phyloP scores from a whole-genome alignment of 1,140 invertebrate genomes.

The Acyrthosiphon pisum region DNA sequence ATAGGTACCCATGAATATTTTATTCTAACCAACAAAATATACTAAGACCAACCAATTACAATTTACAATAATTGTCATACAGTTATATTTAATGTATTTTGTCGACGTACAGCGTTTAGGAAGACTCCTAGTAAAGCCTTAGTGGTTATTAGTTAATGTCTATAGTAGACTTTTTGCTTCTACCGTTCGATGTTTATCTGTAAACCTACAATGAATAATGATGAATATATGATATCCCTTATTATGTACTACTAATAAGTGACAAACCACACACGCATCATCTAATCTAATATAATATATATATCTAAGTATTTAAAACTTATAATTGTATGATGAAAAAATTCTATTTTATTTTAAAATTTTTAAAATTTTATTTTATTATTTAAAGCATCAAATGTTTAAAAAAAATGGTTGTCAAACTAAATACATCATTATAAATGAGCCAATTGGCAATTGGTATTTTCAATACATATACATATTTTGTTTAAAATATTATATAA shows the following conservation, averaged over 20 bases:
- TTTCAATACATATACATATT: not conserved
- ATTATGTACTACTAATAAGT: too few species aligned
- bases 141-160: not conserved
- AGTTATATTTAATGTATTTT: too few species aligned
- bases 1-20: too few species aligned
- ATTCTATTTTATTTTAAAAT: too few species aligned
- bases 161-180: not conserved
- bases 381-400: not conserved
- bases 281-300: not conserved
- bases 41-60: too few species aligned
- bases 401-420: not conserved
- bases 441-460: not conserved
- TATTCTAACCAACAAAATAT: too few species aligned
- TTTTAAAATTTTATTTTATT: too few species aligned
- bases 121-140: not conserved
- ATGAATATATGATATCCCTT: not conserved
- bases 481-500: not conserved
- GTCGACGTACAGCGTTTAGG: too few species aligned
- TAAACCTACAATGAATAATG: not conserved
- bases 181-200: not conserved
- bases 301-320: not conserved
- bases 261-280: not conserved
- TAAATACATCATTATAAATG: not conserved
- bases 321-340: too few species aligned
- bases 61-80: too few species aligned